A percentile compares a stretch with the other conserved stretches of the same genome.
Evolutionary conservation across 2,113 vertebrate species (phyloP).

Genomic region (Epinephelus fuscoguttatus): DNA sequence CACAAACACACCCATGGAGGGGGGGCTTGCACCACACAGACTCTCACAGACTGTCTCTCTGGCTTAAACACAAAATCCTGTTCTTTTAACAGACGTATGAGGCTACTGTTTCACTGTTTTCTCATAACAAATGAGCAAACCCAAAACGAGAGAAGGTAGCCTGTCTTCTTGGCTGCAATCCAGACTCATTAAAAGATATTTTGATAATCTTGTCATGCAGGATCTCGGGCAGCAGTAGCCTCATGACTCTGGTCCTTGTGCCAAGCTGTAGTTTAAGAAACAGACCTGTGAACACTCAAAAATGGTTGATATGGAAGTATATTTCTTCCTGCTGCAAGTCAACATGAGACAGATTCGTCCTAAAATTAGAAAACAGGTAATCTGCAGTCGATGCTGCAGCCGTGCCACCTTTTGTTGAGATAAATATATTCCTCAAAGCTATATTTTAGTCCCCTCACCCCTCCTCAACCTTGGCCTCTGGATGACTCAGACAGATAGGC

Average conservation of each 20-base stretch:
- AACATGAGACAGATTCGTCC: no score
- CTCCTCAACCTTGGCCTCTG: background rate
- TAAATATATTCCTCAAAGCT: conserved; percentile 38
- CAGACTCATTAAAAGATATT: conserved; percentile 48
- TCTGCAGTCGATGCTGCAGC: background rate
- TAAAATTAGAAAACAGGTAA: background rate
- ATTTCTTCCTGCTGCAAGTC: background rate
- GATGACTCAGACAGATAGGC: conserved; percentile 62
- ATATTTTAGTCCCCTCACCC: conserved; percentile 38
- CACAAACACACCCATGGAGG: background rate
- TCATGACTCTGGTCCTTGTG: conserved; percentile 19
- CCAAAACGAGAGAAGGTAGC: background rate
- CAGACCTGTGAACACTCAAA: background rate
- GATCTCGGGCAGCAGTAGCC: conserved; percentile 21
- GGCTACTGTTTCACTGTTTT: background rate
- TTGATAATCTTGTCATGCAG: conserved; percentile 26
- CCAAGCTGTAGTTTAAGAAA: conserved; percentile 9
- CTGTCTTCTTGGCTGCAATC: background rate
- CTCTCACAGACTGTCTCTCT: background rate
- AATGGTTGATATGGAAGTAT: background rate
- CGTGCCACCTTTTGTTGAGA: background rate
- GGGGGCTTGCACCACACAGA: background rate
- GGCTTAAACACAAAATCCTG: background rate
- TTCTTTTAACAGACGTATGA: background rate
- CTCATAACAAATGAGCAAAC: background rate